Conservation (phyloP, 2,113 vertebrate genomes). For the Tetrao urogallus region DNA sequence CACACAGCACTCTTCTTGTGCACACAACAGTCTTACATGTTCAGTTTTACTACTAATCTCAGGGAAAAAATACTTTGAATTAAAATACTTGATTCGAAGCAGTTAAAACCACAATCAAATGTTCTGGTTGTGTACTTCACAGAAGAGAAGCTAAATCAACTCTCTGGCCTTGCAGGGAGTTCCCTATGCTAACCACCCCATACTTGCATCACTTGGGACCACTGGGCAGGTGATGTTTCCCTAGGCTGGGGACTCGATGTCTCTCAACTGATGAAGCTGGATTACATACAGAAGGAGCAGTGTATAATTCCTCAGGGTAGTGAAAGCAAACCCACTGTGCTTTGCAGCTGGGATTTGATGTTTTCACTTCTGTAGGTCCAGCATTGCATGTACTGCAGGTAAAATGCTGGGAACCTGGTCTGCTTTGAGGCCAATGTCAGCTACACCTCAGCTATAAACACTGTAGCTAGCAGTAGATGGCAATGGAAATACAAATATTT, state of each 20-base stretch:
- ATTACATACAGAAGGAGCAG: fast-evolving
- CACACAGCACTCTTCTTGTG: background rate
- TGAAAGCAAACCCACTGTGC: background rate
- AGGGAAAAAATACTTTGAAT: background rate
- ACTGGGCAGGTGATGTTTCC: background rate
- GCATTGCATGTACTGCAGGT: fast-evolving
- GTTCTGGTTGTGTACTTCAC: background rate
- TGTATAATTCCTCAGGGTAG: background rate
- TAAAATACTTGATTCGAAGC: background rate
- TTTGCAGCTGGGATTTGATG: background rate
- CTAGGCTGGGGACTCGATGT: background rate
- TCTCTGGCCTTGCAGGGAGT: background rate
- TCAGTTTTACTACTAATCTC: background rate
- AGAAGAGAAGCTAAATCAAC: background rate
- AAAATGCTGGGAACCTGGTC: background rate
- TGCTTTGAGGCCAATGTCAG: background rate
- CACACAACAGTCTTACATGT: background rate
- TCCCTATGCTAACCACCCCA: background rate
- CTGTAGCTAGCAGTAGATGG: background rate
- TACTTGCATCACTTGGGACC: background rate
- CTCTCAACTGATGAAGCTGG: background rate
- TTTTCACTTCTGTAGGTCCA: background rate
- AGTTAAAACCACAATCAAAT: background rate
- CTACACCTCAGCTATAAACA: background rate
- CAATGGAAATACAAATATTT: background rate